Evolutionary conservation across 2,113 vertebrate species (phyloP).

Genomic region (Hystrix cristata): DNA sequence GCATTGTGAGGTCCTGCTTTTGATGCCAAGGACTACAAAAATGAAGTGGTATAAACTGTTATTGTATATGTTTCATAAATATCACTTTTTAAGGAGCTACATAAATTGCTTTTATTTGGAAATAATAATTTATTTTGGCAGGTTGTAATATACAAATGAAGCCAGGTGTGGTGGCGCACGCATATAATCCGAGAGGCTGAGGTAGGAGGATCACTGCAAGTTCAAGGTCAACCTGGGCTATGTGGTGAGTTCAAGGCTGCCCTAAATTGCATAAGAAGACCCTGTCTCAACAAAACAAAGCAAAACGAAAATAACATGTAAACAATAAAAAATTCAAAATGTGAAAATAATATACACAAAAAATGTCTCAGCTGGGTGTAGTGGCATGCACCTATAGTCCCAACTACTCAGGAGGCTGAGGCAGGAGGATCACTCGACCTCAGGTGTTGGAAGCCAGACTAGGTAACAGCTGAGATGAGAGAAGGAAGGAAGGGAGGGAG

Average conservation of each 20-base stretch:
- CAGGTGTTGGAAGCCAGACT: background rate
- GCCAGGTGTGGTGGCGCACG: too few species aligned
- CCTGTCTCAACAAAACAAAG: too few species aligned
- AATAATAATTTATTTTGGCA: slow-evolving; percentile 8
- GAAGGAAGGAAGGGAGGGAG: background rate
- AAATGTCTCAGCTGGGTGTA: background rate
- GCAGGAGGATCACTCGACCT: background rate
- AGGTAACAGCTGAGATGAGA: background rate
- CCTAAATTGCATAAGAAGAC: too few species aligned
- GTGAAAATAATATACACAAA: background rate
- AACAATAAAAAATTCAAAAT: slow-evolving; percentile 16
- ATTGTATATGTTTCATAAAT: background rate
- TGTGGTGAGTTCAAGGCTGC: too few species aligned
- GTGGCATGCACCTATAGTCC: background rate
- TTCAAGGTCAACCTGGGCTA: too few species aligned
- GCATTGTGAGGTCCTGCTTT: too few species aligned
- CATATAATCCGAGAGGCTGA: too few species aligned
- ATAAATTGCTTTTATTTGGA: slow-evolving; percentile 35
- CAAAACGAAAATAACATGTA: background rate
- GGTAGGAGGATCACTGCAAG: too few species aligned
- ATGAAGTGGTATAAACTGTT: background rate
- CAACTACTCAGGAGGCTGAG: background rate
- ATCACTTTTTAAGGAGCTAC: background rate
- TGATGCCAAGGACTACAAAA: background rate
- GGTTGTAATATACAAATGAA: background rate